phyloP scores from a whole-genome alignment of 2,797 vertebrate genomes.

The Hypotaenidia philippensis region DNA sequence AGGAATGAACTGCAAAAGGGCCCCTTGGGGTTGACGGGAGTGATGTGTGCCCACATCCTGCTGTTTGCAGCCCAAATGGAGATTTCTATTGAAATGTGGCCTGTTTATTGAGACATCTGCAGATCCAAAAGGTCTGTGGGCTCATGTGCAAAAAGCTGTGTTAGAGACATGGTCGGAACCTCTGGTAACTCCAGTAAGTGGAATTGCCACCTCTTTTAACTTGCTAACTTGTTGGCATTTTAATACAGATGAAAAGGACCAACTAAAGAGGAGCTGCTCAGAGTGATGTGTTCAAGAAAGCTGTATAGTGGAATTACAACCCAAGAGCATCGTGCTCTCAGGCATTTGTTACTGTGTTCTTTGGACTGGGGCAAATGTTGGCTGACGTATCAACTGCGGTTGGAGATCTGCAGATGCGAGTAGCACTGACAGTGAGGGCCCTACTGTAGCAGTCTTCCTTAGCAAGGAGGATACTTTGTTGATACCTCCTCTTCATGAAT shows the following conservation, averaged over 20 bases:
- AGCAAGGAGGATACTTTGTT: background rate
- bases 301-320: background rate
- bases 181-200: background rate
- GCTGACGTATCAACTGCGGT: background rate
- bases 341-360: background rate
- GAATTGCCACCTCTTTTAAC: background rate
- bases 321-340: background rate
- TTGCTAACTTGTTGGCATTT: background rate
- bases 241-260: background rate
- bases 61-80: background rate
- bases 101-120: background rate
- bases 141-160: background rate
- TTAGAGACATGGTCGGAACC: background rate
- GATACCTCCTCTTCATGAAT: background rate
- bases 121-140: background rate
- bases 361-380: background rate
- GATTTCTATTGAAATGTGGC: background rate
- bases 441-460: background rate
- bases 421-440: background rate
- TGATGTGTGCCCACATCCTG: background rate
- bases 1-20: background rate
- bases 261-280: background rate
- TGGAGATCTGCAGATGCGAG: background rate
- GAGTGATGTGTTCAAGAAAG: background rate
- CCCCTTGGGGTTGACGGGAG: background rate